phyloP scores from a whole-genome alignment of 2,113 vertebrate genomes.

The Ophiodon elongatus region DNA sequence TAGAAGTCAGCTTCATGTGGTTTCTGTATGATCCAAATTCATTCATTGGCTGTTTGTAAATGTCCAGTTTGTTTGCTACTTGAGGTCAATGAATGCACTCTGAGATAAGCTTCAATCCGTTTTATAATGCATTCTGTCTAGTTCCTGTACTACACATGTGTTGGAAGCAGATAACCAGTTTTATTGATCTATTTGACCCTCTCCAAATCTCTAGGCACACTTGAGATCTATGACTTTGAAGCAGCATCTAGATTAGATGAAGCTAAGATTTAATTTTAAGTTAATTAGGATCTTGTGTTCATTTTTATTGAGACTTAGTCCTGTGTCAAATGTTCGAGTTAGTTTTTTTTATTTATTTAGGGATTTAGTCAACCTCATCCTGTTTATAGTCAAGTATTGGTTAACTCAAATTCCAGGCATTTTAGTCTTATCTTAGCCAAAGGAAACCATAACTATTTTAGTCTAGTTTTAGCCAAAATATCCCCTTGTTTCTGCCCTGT shows the following conservation, averaged over 20 bases:
- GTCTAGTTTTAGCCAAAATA: neutral
- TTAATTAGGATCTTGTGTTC: neutral
- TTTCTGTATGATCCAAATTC: slow-evolving; percentile 4
- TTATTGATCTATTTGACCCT: slow-evolving; percentile 47
- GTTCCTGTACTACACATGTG: slow-evolving; percentile 7
- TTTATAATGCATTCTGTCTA: neutral
- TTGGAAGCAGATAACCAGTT: slow-evolving; percentile 44
- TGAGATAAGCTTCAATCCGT: slow-evolving; percentile 3
- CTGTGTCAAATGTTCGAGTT: neutral
- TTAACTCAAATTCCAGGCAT: neutral
- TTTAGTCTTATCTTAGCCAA: neutral
- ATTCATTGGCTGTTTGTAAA: neutral
- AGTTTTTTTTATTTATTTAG: too few species aligned
- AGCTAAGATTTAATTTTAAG: slow-evolving; percentile 7
- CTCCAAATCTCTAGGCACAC: slow-evolving; percentile 35
- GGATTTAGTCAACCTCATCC: neutral
- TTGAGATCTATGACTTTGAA: slow-evolving; percentile 35
- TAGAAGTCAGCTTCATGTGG: neutral
- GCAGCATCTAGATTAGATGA: slow-evolving; percentile 10
- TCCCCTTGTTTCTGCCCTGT: too few species aligned
- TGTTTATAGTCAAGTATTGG: neutral
- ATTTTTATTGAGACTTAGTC: neutral
- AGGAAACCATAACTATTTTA: neutral
- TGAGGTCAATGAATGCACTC: neutral
- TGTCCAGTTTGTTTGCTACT: neutral